A percentile compares a stretch with the other conserved stretches of the same genome.
Evolutionary conservation across 2,797 vertebrate genomes (phyloP).

Genomic region (Cyprinodon diabolis): DNA sequence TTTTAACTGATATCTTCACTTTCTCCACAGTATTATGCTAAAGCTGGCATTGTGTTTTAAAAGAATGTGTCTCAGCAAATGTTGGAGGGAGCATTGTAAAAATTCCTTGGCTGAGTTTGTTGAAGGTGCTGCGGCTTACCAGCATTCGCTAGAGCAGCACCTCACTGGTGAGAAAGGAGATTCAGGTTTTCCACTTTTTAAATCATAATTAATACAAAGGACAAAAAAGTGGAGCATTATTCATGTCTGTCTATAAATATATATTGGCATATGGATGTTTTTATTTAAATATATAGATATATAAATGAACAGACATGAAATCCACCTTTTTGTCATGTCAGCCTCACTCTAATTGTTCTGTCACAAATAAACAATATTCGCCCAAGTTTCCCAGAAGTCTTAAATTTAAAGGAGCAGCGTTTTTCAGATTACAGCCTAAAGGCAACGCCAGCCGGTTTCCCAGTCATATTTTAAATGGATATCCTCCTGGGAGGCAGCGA

Average conservation of each 20-base stretch:
- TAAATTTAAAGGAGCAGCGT: neutral
- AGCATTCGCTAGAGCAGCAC: neutral
- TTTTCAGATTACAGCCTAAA: constrained; percentile 2
- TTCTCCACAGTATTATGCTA: constrained; percentile 6
- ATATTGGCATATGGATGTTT: too few species aligned
- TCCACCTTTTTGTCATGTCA: neutral
- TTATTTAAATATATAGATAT: too few species aligned
- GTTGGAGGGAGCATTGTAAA: constrained; percentile 4
- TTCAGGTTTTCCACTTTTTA: neutral
- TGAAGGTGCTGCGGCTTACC: neutral
- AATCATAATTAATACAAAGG: neutral
- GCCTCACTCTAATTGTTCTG: neutral
- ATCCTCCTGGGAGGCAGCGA: neutral
- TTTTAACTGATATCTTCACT: neutral
- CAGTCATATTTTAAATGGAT: neutral
- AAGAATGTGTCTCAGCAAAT: constrained; percentile 10
- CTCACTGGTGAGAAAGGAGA: neutral
- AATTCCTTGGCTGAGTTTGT: constrained; percentile 1
- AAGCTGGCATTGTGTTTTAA: constrained; percentile 15
- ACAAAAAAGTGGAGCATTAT: too few species aligned
- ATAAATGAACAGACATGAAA: neutral
- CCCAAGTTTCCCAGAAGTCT: neutral
- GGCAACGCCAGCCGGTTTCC: neutral
- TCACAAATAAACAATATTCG: neutral
- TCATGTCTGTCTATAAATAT: too few species aligned